Evolutionary conservation across 2,797 vertebrate species (phyloP).

Genomic region (Mareca strepera): DNA sequence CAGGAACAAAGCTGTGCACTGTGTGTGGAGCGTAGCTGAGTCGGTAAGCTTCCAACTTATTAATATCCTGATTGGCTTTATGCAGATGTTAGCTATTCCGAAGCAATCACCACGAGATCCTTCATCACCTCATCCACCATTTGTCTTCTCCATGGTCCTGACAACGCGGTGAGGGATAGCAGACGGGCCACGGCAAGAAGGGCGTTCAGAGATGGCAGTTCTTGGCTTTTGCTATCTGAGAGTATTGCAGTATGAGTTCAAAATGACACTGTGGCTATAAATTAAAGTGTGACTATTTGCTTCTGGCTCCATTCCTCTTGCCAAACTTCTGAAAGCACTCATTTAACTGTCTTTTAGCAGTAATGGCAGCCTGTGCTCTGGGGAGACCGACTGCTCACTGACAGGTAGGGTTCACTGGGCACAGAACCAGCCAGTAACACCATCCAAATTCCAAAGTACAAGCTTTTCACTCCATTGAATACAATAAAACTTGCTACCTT

Average conservation of each 20-base stretch:
- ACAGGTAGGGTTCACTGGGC: not conserved
- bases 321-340: not conserved
- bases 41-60: not conserved
- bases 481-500: not conserved
- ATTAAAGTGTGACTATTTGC: not conserved
- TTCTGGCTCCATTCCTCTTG: not conserved
- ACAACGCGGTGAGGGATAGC: not conserved
- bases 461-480: not conserved
- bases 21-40: not conserved
- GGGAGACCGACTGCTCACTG: not conserved
- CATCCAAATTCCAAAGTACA: conserved; percentile 6
- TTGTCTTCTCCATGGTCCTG: not conserved
- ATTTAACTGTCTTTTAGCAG: not conserved
- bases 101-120: not conserved
- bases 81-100: not conserved
- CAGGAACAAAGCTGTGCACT: not conserved
- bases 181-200: not conserved
- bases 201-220: not conserved
- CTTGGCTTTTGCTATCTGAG: not conserved
- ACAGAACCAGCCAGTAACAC: not conserved
- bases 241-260: not conserved
- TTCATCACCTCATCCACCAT: not conserved
- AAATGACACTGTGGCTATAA: not conserved
- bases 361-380: not conserved
- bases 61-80: not conserved